A percentile compares a stretch with the other conserved stretches of the same genome.
Evolutionary conservation across 2,888 invertebrate genomes (phyloP).

Genomic region (Agriopis leucophaearia): DNA sequence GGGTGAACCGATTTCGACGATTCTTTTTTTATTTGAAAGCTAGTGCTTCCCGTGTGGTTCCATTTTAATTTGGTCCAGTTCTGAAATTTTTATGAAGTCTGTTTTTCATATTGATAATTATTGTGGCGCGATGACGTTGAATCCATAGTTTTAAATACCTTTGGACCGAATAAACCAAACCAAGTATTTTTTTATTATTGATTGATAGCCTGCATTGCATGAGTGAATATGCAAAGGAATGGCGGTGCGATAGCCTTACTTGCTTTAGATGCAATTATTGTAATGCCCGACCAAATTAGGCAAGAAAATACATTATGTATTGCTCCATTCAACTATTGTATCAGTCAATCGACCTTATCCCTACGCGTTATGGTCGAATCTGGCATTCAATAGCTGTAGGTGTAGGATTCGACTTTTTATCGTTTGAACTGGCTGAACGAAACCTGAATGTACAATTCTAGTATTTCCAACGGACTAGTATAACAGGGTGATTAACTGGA

Average conservation of each 20-base stretch:
- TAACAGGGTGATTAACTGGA: slow-evolving; percentile 19
- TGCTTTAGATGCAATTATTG: slow-evolving; percentile 28
- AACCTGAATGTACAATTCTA: slow-evolving; percentile 23
- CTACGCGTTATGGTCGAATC: slow-evolving; percentile 4
- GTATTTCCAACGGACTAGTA: slow-evolving; percentile 16
- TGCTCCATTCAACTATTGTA: slow-evolving; percentile 13
- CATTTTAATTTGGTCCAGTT: too few relatives aligned
- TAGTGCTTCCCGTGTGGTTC: too few relatives aligned
- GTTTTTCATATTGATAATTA: too few relatives aligned
- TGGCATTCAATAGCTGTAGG: slow-evolving; percentile 1
- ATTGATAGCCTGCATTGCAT: slow-evolving; percentile 6
- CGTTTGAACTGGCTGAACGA: slow-evolving; percentile 6
- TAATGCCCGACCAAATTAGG: slow-evolving; percentile 26
- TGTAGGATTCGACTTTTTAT: slow-evolving; percentile 1
- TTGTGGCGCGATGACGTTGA: too few relatives aligned
- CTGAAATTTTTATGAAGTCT: too few relatives aligned
- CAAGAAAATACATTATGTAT: slow-evolving; percentile 27
- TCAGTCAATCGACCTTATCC: slow-evolving; percentile 12
- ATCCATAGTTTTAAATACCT: too few relatives aligned
- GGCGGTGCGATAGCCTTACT: slow-evolving; percentile 11
- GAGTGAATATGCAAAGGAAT: slow-evolving; percentile 11
- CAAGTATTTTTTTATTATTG: not conserved
- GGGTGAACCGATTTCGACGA: too few relatives aligned
- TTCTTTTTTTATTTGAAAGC: too few relatives aligned
- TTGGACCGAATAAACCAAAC: too few relatives aligned